A percentile compares a stretch with the other conserved stretches of the same genome.
Conservation (phyloP, 2,797 vertebrate genomes). For the Lepidocolaptes lacrymiger region DNA sequence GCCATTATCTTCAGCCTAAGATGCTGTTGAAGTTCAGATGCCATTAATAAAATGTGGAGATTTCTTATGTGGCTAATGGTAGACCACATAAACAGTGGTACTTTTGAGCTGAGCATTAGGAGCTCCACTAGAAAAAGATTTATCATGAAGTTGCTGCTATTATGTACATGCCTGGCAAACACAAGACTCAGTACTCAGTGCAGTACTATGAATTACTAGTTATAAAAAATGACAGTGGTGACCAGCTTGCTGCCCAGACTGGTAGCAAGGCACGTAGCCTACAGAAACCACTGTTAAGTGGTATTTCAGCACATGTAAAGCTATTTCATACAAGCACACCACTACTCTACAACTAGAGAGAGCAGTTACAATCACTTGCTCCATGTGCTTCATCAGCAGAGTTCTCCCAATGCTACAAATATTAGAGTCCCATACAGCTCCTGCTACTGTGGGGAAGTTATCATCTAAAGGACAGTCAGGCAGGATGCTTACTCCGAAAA, state of each 20-base stretch:
- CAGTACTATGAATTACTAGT: background rate
- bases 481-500: background rate
- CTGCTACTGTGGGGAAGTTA: background rate
- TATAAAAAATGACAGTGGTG: background rate
- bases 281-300: background rate
- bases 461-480: background rate
- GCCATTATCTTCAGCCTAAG: conserved; percentile 39
- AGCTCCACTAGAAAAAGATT: background rate
- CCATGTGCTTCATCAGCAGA: background rate
- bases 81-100: conserved; percentile 8
- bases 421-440: background rate
- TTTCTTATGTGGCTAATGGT: conserved; percentile 39
- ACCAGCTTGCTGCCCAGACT: background rate
- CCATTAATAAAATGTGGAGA: conserved; percentile 48
- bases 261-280: background rate
- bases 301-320: background rate
- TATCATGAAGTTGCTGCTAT: background rate
- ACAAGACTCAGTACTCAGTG: background rate
- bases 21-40: conserved; percentile 61
- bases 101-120: conserved; percentile 42
- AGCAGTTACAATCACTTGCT: background rate
- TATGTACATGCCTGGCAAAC: background rate
- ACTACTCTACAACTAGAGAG: background rate
- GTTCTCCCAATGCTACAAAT: background rate
- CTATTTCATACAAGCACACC: background rate